Evolutionary conservation across 2,888 invertebrate species (phyloP).

Genomic region (Fragum whitleyi): DNA sequence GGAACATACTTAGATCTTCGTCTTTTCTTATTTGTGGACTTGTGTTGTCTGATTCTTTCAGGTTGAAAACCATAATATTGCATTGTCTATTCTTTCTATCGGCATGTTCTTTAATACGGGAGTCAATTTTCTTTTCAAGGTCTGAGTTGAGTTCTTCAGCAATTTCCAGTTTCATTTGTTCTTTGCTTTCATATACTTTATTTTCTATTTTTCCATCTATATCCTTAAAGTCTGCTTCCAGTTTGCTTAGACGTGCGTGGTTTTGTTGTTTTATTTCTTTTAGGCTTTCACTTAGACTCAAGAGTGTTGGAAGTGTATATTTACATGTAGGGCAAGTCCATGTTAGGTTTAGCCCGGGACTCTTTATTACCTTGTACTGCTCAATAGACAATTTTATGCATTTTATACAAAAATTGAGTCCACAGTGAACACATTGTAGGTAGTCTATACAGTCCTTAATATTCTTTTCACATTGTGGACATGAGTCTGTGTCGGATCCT

Average conservation of each 20-base stretch:
- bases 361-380: background rate
- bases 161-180: background rate
- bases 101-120: too few relatives aligned
- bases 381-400: background rate
- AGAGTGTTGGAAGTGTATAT: background rate
- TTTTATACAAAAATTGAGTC: slow-evolving; percentile 6
- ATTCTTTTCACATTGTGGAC: background rate
- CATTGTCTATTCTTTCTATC: too few relatives aligned
- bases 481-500: background rate
- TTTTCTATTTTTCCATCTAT: background rate
- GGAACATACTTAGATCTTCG: too few relatives aligned
- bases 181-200: background rate
- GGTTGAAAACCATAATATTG: too few relatives aligned
- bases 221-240: background rate
- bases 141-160: background rate
- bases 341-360: background rate
- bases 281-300: background rate
- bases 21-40: too few relatives aligned
- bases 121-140: background rate
- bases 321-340: slow-evolving; percentile 1
- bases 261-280: background rate
- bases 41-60: too few relatives aligned
- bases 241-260: background rate
- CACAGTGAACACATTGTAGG: background rate
- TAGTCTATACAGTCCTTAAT: background rate